Base-by-base conservation (phyloP, 2,888 invertebrate species). In the Phaonia tiefii region DNA sequence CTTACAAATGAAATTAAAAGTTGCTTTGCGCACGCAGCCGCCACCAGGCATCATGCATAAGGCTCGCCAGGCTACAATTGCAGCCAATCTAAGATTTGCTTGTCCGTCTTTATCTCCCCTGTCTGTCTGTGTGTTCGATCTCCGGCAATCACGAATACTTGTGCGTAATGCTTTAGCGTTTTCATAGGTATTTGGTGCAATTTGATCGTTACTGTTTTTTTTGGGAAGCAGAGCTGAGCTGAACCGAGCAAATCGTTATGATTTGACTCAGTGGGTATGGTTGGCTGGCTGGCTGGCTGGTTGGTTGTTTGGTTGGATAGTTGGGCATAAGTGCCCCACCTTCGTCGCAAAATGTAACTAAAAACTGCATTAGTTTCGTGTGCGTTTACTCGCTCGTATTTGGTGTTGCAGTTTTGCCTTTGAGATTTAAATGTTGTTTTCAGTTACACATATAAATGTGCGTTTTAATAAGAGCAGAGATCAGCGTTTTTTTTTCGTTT, bases 251-350 rank as follows among this genome's bases (percentile, higher is more conserved):
- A 26, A 63, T 63, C 8, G 31, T 31, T 31, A 42, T 46, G 49
- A 37, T 67, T 46, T 31, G 46, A 20, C 25, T 13, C 8, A 20
- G 42, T n/a, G n/a, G n/a, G n/a, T n/a, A n/a, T n/a, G n/a, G n/a
- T n/a, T n/a, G 46, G 25, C 42, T n/a, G 44, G 13, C 22, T 25
- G 1, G 20, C 11, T 51, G 1, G 17, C 20, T 51, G 4, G 75
- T 49, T 39, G 58, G 25, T 31, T 4, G 46, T 56, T 46, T 56
- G 66, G 42, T 22, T 58, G 13, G 10, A 44, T 67, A 25, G 67
- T 77, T 75, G 74, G 67, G 4, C 39, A 54, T 49, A 75, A 78
- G 76, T 79, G 83, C 83, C 83, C 82, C 83, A 84, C 83, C 83
- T 84, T 83, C 70, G 56, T 74, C 77, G 44, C 80, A 63, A 76